phyloP scores from a whole-genome alignment of 2,888 invertebrate genomes.

The Onthophagus sagittarius region DNA sequence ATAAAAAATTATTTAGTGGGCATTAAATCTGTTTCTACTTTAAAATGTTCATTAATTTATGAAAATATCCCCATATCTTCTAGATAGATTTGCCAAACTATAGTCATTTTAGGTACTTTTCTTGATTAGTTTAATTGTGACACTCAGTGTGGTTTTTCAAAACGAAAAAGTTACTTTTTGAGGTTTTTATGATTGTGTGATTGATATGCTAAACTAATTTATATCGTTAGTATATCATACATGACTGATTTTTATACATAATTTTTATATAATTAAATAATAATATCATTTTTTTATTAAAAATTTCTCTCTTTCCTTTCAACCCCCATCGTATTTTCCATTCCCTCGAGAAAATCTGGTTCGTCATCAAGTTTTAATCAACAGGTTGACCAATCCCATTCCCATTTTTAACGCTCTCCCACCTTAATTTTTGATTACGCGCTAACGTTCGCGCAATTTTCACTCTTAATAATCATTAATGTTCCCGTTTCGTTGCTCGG shows the following conservation, averaged over 20 bases:
- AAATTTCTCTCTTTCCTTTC: neutral
- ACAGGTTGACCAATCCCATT: neutral
- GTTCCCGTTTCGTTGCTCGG: neutral
- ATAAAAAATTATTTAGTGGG: too few species aligned
- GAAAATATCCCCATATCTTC: too few species aligned
- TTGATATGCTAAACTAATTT: neutral
- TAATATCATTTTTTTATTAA: neutral
- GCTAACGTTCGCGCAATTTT: neutral
- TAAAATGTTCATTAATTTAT: too few species aligned
- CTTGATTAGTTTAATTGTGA: too few species aligned
- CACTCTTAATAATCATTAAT: neutral
- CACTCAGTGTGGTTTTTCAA: too few species aligned
- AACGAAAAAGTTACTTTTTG: too few species aligned
- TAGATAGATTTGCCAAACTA: too few species aligned
- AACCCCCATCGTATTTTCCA: too few species aligned
- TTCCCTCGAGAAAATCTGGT: too few species aligned
- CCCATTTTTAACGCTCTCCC: neutral
- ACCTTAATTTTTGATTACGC: neutral
- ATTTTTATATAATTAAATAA: neutral
- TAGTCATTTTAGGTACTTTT: too few species aligned
- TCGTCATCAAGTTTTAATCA: neutral
- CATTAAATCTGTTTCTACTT: too few species aligned
- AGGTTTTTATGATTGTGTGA: neutral
- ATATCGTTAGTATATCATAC: neutral
- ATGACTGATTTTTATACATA: slow-evolving; percentile 6